Percentiles rank a stretch among this genome's conserved stretches.
phyloP scores from a whole-genome alignment of 2,113 vertebrate species.

The Euleptes europaea region DNA sequence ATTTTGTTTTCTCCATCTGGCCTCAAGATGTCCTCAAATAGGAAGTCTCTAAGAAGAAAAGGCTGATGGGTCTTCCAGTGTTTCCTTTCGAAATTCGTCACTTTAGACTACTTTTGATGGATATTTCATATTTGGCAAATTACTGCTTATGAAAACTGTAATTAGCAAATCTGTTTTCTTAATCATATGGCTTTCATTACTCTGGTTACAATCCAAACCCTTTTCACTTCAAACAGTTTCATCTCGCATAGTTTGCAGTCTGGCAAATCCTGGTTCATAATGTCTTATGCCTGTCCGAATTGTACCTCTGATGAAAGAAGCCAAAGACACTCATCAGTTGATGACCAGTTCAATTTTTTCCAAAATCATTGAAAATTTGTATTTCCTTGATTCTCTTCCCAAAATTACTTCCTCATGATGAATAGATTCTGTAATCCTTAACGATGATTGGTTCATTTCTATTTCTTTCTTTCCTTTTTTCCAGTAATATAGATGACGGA shows the following conservation, averaged over 20 bases:
- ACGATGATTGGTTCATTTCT: constrained; percentile 48
- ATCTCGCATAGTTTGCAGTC: constrained; percentile 67
- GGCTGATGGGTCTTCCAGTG: constrained; percentile 86
- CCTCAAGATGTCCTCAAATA: constrained; percentile 90
- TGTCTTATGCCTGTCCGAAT: constrained; percentile 69
- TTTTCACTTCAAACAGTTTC: constrained; percentile 71
- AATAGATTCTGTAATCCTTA: constrained; percentile 32
- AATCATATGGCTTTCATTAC: constrained; percentile 85
- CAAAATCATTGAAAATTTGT: constrained; percentile 52
- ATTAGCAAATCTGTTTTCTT: constrained; percentile 96
- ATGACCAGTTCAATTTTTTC: constrained; percentile 9
- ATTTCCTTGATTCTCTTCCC: constrained; percentile 40
- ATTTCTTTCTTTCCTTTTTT: constrained; percentile 28
- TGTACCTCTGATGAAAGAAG: constrained; percentile 66
- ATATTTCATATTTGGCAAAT: constrained; percentile 96
- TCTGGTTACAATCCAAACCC: constrained; percentile 76
- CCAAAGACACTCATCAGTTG: constrained; percentile 58
- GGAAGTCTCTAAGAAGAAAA: constrained; percentile 85
- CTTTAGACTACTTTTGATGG: constrained; percentile 90
- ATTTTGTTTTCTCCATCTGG: constrained; percentile 87
- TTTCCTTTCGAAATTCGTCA: constrained; percentile 87
- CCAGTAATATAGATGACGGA: neutral
- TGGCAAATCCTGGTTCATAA: constrained; percentile 66
- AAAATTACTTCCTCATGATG: constrained; percentile 64
- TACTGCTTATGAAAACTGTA: constrained; percentile 90